A percentile compares a stretch with the other conserved stretches of the same genome.
Evolutionary conservation across 2,113 vertebrate species (phyloP).

Genomic region (Smithornis capensis): DNA sequence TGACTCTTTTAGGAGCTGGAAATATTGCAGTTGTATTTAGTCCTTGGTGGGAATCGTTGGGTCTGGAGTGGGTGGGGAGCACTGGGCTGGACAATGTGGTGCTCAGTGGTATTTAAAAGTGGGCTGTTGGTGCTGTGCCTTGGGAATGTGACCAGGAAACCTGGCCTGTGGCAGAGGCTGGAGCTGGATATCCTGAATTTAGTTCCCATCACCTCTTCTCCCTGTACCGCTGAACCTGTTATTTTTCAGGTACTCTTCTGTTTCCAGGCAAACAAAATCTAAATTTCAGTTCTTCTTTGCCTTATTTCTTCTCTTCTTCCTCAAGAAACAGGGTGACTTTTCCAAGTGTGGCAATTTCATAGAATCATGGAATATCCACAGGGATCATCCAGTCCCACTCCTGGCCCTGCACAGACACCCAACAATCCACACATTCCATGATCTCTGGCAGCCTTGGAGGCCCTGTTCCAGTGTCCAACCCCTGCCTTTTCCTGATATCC

Average conservation of each 20-base stretch:
- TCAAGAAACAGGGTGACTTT: not conserved
- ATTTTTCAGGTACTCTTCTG: not conserved
- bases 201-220: not conserved
- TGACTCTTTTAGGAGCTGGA: not conserved
- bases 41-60: not conserved
- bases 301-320: not conserved
- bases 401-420: not conserved
- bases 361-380: no score
- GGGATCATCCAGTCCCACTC: no score
- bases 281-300: not conserved
- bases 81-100: rapidly evolving
- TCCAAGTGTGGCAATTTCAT: not conserved
- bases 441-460: not conserved
- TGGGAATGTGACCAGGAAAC: not conserved
- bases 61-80: not conserved
- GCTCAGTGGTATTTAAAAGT: not conserved
- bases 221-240: not conserved
- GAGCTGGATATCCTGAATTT: not conserved
- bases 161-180: not conserved
- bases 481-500: no score
- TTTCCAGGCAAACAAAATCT: not conserved
- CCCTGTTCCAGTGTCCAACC: no score
- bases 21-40: not conserved
- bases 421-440: rapidly evolving
- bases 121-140: rapidly evolving